phyloP scores from a whole-genome alignment of 2,888 invertebrate species.

The Myopa tessellatipennis region DNA sequence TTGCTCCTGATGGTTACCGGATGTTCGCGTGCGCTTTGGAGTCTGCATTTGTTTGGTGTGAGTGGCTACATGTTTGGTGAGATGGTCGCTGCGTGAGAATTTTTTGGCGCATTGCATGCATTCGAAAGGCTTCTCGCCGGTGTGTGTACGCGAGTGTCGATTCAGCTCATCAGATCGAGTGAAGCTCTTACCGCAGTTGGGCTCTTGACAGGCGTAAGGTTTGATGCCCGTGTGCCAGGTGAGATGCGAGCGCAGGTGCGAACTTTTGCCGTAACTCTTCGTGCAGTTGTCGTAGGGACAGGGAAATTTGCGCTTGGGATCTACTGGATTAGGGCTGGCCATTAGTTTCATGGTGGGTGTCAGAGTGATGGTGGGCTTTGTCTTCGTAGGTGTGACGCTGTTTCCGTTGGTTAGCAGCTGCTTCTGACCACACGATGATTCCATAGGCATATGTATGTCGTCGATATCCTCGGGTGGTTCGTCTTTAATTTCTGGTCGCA shows the following conservation, averaged over 20 bases:
- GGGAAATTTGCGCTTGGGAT: slow-evolving; percentile 60
- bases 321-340: slow-evolving; percentile 54
- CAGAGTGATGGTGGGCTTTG: slow-evolving; percentile 56
- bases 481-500: slow-evolving; percentile 51
- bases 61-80: slow-evolving; percentile 64
- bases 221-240: slow-evolving; percentile 67
- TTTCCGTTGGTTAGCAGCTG: slow-evolving; percentile 1
- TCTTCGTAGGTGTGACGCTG: slow-evolving; percentile 33
- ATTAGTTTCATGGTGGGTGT: slow-evolving; percentile 60
- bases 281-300: slow-evolving; percentile 63
- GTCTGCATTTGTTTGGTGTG: slow-evolving; percentile 57
- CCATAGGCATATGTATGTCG: slow-evolving; percentile 42
- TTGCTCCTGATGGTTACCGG: slow-evolving; percentile 7
- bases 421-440: neutral
- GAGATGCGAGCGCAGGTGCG: slow-evolving; percentile 64
- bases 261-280: slow-evolving; percentile 65
- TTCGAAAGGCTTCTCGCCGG: slow-evolving; percentile 64
- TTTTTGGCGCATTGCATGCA: slow-evolving; percentile 63
- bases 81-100: slow-evolving; percentile 64
- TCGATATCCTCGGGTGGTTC: slow-evolving; percentile 56
- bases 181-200: slow-evolving; percentile 62
- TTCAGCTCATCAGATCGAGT: slow-evolving; percentile 64
- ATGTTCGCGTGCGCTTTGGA: slow-evolving; percentile 43
- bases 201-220: slow-evolving; percentile 61
- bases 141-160: slow-evolving; percentile 63